Base-by-base conservation (phyloP, 2,113 vertebrate genomes). In the Tachycineta bicolor region DNA sequence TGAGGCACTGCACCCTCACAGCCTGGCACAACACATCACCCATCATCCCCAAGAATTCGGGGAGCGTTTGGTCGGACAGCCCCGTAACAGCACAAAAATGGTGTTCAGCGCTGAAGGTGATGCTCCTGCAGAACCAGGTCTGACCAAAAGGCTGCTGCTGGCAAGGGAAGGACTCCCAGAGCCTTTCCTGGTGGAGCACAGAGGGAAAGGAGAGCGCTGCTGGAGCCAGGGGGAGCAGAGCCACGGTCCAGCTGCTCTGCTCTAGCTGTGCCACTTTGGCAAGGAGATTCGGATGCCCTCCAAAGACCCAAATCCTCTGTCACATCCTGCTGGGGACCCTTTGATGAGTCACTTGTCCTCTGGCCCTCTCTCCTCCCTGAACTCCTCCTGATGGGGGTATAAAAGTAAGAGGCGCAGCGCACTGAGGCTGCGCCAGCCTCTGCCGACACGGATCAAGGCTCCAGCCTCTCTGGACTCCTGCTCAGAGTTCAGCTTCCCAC, bases 221-320 rank as follows among this genome's bases (percentile, higher is more conserved):
- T 26, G 26, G 44, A 59, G 52, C 24, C 8, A 28, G 4, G 21
- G 21, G 0, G 29, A 34, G 41, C 23, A 69, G 63, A 86, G 22
- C 2, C 18, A 26, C 0, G 1, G 46, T 25, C 15, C 2, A 4
- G 33, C 1, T 2, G 49, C 53, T 28, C 71, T 49, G 83, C 84
- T 64, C 24, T 1, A 3, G 83, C 93, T 34, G 14, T 4, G 37
- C 52, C 37, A 23, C 12, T 4, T 2, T 16, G 67, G 58, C 79
- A 71, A 28, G 37, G n/a, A 69, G 28, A 53, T 3, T 0, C 2
- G 34, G 7, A 75, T 2, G 34, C n/a, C 28, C 73, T 63, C 55
- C 10, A 3, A 17, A 63, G 60, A 33, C 25, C 17, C 0, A 1
- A n/a, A 62, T 11, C 12, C 65, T 41, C 37, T 4, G 29, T 49